phyloP scores from a whole-genome alignment of 2,113 vertebrate genomes.

The Chionomys nivalis region DNA sequence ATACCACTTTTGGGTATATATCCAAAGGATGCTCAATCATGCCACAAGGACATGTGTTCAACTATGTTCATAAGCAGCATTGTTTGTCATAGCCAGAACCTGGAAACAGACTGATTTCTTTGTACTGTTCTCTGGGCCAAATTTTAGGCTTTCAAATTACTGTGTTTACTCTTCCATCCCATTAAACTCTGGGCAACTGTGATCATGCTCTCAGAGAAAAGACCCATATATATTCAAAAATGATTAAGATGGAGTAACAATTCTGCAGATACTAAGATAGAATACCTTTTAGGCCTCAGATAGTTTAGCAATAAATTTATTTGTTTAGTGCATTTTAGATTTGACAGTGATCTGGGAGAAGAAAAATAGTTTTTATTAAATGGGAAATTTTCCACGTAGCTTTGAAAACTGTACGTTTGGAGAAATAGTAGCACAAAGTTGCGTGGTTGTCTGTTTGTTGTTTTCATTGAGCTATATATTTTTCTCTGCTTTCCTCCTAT shows the following conservation, averaged over 20 bases:
- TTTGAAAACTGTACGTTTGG: constrained; percentile 50
- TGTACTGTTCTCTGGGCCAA: background rate
- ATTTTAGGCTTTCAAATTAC: constrained; percentile 36
- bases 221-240: background rate
- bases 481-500: too few relatives aligned
- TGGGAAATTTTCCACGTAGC: constrained; percentile 1
- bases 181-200: constrained; percentile 33
- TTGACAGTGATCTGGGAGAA: constrained; percentile 22
- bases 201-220: constrained; percentile 17
- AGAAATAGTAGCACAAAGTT: constrained; percentile 6
- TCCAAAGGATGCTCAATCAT: too few relatives aligned
- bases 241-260: background rate
- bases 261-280: background rate
- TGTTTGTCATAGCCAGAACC: too few relatives aligned
- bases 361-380: constrained; percentile 53
- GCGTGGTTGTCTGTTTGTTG: background rate
- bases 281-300: constrained; percentile 12
- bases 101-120: background rate
- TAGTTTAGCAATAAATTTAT: background rate
- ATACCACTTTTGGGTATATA: too few relatives aligned
- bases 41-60: too few relatives aligned
- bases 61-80: too few relatives aligned
- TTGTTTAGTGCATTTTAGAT: constrained; percentile 34
- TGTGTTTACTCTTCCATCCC: background rate
- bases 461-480: too few relatives aligned